Conservation (phyloP, 2,797 vertebrate species). For the Myiotriccus ornatus region DNA sequence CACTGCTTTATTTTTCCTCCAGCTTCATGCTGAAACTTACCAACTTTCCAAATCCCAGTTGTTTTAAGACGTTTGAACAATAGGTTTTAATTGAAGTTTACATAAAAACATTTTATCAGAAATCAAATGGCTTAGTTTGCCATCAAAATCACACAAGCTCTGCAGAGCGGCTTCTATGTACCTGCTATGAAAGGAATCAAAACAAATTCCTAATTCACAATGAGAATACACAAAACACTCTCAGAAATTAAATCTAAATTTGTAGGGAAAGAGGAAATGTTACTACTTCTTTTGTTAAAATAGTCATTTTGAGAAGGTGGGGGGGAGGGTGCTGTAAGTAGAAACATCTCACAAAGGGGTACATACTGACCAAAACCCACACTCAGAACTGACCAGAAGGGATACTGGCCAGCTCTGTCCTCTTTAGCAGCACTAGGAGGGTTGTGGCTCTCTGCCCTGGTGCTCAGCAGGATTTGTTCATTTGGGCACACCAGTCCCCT, state of each 20-base stretch:
- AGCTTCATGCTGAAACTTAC: not conserved
- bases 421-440: not conserved
- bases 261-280: not conserved
- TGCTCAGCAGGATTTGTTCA: not conserved
- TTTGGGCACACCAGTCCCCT: not conserved
- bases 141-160: not conserved
- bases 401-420: not conserved
- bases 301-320: not conserved
- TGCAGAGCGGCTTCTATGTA: not conserved
- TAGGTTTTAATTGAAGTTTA: not conserved
- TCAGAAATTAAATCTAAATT: not conserved
- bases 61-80: not conserved
- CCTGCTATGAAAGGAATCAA: not conserved
- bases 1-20: not conserved
- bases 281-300: not conserved
- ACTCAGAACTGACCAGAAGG: not conserved
- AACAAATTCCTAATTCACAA: not conserved
- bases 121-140: not conserved
- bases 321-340: not conserved
- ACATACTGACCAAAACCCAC: not conserved
- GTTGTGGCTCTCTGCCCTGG: not conserved
- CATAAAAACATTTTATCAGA: not conserved
- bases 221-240: not conserved
- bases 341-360: not conserved
- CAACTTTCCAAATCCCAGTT: not conserved